Evolutionary conservation across 2,113 vertebrate species (phyloP).

Genomic region (Turdus rufiventris): DNA sequence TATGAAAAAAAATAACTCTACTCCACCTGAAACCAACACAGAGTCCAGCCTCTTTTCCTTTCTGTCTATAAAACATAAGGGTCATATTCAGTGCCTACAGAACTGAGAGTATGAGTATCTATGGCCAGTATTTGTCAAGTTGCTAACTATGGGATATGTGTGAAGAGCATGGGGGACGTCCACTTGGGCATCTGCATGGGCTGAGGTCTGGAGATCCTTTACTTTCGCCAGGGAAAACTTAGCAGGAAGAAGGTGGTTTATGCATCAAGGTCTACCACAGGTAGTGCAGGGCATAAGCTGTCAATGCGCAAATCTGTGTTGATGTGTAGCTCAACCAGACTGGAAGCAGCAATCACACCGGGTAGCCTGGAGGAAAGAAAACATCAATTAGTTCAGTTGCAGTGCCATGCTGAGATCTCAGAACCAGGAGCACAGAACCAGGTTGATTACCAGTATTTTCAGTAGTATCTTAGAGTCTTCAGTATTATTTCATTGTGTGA

Average conservation of each 20-base stretch:
- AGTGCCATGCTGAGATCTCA: background rate
- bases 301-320: background rate
- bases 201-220: background rate
- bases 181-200: background rate
- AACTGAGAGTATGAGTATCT: background rate
- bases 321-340: background rate
- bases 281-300: background rate
- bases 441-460: background rate
- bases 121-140: background rate
- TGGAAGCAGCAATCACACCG: background rate
- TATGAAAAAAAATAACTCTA: background rate
- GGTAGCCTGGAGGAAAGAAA: background rate
- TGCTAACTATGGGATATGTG: background rate
- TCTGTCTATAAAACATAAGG: background rate
- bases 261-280: background rate
- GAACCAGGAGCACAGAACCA: background rate
- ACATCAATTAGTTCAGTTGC: background rate
- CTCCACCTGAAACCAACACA: background rate
- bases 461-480: background rate
- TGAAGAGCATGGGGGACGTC: background rate
- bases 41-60: background rate
- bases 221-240: background rate
- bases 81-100: background rate
- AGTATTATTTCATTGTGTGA: background rate
- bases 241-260: background rate